Evolutionary conservation across 2,113 vertebrate species (phyloP), one percentile per base, ranked within the genome.

Genomic region (Otolemur garnettii): DNA sequence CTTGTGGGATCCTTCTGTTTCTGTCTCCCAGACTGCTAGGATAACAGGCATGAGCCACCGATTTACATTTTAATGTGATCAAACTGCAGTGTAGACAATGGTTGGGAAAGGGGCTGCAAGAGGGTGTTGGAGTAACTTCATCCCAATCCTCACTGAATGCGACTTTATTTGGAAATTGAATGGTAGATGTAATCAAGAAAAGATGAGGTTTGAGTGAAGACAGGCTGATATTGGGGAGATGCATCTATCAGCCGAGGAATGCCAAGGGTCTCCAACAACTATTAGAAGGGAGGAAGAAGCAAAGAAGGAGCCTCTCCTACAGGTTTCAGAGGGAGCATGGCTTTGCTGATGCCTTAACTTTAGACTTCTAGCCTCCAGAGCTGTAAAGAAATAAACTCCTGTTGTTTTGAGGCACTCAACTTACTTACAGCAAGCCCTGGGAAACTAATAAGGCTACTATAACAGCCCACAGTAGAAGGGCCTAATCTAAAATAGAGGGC

Each of bases 151-250:
- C n/a, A n/a, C 35, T 60, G 21, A 96, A 45, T 50, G 59, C 75
- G 64, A 84, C 38, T 80, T 62, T 60, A 69, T 64, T 95, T 68
- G 82, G 38, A 90, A 90, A 96, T 17, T 69, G 21, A 14, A 62
- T 84, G 91, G 74, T 11, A 64, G 21, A 79, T 50, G 30, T 77
- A 75, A 87, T 64, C 71, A 68, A 78, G 33, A 75, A 35, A 75
- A 82, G 71, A 96, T 28, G 50, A 87, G 3, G 7, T 82, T 66
- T 60, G 77, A 5, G 18, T 42, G 68, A 77, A 72, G 42, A 42
- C 35, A 69, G 59, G 42, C 59, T 35, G 11, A 79, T 24, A 75
- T 2, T 81, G 10, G 14, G 81, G 24, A 69, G 50, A 62, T 12
- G 28, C 28, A 93, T n/a, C 69, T 78, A 17, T 13, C 89, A 85